Evolutionary conservation across 2,797 vertebrate genomes (phyloP).

Genomic region (Esox masquinongy): DNA sequence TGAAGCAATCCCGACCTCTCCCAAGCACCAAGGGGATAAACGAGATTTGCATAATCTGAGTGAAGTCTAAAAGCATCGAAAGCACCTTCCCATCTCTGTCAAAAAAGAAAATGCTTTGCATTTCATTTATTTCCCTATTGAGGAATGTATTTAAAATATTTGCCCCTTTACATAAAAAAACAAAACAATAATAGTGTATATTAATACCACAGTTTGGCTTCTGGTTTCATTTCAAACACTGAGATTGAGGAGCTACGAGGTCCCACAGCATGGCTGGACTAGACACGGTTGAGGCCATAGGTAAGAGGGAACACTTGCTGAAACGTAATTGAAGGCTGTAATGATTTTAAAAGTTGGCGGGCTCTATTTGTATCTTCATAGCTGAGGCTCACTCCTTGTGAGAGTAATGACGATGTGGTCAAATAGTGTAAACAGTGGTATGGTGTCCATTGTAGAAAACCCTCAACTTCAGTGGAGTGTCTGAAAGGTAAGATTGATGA

Average conservation of each 20-base stretch:
- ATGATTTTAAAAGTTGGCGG: neutral
- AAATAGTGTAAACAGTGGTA: neutral
- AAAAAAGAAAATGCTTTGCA: neutral
- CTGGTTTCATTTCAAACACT: slow-evolving; percentile 36
- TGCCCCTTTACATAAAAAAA: slow-evolving; percentile 39
- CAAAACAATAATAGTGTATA: neutral
- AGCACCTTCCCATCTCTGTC: neutral
- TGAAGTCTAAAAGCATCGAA: neutral
- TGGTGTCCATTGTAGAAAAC: slow-evolving; percentile 1
- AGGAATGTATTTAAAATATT: slow-evolving; percentile 51
- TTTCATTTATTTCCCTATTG: slow-evolving; percentile 30
- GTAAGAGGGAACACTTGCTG: neutral
- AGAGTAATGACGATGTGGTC: neutral
- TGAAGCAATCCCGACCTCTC: neutral
- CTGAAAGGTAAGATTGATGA: neutral
- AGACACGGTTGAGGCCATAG: slow-evolving; percentile 5
- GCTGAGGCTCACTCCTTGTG: neutral
- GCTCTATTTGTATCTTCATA: neutral
- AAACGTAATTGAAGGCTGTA: neutral
- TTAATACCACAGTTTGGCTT: slow-evolving; percentile 41
- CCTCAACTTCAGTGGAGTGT: neutral
- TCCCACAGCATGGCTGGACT: neutral
- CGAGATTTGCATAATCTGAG: neutral
- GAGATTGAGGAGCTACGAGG: slow-evolving; percentile 15
- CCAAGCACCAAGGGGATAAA: neutral